Conservation (phyloP, 2,113 vertebrate genomes). For the Neolamprologus caudopunctatus region DNA sequence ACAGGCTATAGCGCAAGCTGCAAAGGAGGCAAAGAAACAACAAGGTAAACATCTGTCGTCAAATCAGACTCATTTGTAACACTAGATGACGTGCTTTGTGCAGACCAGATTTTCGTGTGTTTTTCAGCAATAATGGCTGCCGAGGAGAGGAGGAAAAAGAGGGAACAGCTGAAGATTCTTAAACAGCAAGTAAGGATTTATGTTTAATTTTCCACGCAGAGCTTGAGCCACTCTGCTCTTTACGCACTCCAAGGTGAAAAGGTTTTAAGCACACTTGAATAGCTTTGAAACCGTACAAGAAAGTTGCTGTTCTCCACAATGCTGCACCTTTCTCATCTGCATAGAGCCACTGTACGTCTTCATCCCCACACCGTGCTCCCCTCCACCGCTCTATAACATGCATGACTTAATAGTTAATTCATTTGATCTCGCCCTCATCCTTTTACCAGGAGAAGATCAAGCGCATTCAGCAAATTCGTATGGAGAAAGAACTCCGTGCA, state of each 20-base stretch:
- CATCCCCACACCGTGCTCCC: background rate
- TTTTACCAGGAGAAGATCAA: constrained; percentile 89
- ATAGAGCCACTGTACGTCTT: constrained; percentile 11
- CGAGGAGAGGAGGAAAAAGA: constrained; percentile 89
- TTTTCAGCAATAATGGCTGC: constrained; percentile 87
- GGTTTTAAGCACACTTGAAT: background rate
- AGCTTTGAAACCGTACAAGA: constrained; percentile 1
- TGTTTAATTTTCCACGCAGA: background rate
- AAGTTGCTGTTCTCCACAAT: constrained; percentile 18
- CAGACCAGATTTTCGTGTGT: constrained; percentile 7
- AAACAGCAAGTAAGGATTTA: constrained; percentile 86
- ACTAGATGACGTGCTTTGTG: background rate
- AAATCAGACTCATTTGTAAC: background rate
- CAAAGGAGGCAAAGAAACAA: constrained; percentile 91
- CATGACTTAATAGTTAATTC: constrained; percentile 57
- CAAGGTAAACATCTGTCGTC: constrained; percentile 72
- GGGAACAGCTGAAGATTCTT: constrained; percentile 92
- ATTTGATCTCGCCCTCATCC: constrained; percentile 42
- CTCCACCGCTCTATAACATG: constrained; percentile 31
- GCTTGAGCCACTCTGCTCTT: background rate
- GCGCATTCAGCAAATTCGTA: constrained; percentile 92
- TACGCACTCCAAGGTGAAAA: background rate
- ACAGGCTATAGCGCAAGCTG: constrained; percentile 85
- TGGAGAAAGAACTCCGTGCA: constrained; percentile 94
- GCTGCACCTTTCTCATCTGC: constrained; percentile 27